Evolutionary conservation across 2,888 invertebrate species (phyloP).

Genomic region (Xestia xanthographa): DNA sequence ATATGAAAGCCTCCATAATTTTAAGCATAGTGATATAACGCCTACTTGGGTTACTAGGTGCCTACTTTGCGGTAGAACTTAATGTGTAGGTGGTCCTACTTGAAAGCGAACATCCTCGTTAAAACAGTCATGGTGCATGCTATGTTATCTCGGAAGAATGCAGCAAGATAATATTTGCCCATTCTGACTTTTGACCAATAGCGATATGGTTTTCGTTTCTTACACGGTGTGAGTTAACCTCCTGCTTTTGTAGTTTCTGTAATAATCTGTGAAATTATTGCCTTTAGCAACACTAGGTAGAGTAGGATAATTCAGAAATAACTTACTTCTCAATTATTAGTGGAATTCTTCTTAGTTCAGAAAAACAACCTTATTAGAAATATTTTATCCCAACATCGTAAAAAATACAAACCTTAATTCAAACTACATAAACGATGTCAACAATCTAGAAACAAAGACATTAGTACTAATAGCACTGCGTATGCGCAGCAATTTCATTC

Average conservation of each 20-base stretch:
- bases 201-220: neutral
- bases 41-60: slow-evolving; percentile 19
- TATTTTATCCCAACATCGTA: slow-evolving; percentile 25
- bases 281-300: neutral
- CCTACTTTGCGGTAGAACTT: slow-evolving; percentile 12
- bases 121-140: neutral
- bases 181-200: neutral
- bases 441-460: slow-evolving; percentile 21
- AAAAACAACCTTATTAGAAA: slow-evolving; percentile 23
- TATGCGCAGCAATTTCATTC: slow-evolving; percentile 68
- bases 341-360: neutral
- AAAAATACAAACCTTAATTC: slow-evolving; percentile 11
- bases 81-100: slow-evolving; percentile 11
- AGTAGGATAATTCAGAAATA: neutral
- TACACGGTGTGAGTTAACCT: neutral
- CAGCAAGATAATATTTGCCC: neutral
- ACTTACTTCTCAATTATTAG: neutral
- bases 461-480: neutral
- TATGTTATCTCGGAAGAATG: neutral
- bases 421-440: slow-evolving; percentile 19
- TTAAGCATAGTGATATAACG: slow-evolving; percentile 49
- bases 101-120: slow-evolving; percentile 7
- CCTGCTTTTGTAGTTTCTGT: neutral
- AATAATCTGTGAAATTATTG: neutral
- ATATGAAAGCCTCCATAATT: slow-evolving; percentile 53